Percentiles rank a stretch among this genome's conserved stretches.
phyloP scores from a whole-genome alignment of 1,140 invertebrate genomes.

The Meloidogyne hapla region DNA sequence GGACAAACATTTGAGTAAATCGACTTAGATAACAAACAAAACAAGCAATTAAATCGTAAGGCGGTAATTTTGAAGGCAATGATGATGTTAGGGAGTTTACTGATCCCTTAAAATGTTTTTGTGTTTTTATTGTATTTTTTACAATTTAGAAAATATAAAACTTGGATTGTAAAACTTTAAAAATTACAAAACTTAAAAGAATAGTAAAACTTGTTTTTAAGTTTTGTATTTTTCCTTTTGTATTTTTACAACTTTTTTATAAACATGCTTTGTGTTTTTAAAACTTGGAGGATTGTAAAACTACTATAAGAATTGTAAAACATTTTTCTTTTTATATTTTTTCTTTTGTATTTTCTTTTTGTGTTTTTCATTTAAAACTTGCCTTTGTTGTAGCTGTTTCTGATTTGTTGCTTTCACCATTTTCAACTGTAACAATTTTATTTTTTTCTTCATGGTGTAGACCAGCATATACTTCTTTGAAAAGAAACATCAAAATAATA shows the following conservation, averaged over 20 bases:
- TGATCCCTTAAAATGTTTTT: neutral
- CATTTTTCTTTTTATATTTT: neutral
- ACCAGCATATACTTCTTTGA: conserved; percentile 45
- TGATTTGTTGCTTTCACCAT: conserved; percentile 3
- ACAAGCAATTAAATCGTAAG: conserved; percentile 41
- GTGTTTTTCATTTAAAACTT: too few relatives aligned
- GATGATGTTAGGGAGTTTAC: neutral
- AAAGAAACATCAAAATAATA: conserved; percentile 38
- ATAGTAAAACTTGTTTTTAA: too few relatives aligned
- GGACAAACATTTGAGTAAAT: conserved; percentile 49
- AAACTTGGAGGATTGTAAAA: too few relatives aligned
- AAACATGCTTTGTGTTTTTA: too few relatives aligned
- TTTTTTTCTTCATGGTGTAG: conserved; percentile 9
- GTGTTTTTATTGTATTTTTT: neutral
- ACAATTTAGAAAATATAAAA: neutral
- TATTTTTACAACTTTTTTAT: too few relatives aligned
- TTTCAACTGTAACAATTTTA: neutral
- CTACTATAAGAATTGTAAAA: too few relatives aligned
- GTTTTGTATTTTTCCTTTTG: too few relatives aligned
- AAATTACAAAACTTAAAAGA: too few relatives aligned
- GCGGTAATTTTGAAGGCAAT: conserved; percentile 28
- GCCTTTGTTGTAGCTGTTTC: neutral
- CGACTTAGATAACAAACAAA: conserved; percentile 46
- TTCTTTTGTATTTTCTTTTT: neutral
- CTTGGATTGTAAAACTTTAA: neutral